These are phyloP conservation scores for Diaperis boleti DNA, from an alignment of 2,888 invertebrate genomes.

Conservation along the genomic window DNA sequence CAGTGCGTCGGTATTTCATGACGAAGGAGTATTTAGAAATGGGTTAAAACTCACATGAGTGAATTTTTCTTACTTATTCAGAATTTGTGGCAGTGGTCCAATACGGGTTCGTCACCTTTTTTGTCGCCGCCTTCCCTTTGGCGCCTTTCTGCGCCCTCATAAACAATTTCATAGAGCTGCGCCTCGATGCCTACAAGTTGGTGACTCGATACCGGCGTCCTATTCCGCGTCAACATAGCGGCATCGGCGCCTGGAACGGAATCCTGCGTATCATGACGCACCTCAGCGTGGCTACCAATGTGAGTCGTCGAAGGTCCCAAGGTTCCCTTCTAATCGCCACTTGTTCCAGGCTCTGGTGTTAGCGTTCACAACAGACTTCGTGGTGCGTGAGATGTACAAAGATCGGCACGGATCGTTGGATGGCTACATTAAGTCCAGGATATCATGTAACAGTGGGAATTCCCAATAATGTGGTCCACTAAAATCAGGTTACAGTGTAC, in stretches of 20 bases:
- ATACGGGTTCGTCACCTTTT: conserved; percentile 75
- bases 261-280: conserved; percentile 54
- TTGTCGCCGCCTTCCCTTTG: conserved; percentile 75
- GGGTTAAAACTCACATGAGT: neutral
- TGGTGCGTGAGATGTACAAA: conserved; percentile 51
- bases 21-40: neutral
- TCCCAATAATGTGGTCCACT: neutral
- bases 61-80: too few species aligned
- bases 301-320: conserved; percentile 39
- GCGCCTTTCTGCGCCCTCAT: conserved; percentile 74
- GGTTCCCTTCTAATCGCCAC: neutral
- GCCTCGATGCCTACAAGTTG: conserved; percentile 55
- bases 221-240: conserved; percentile 49
- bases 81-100: too few species aligned
- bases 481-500: conserved; percentile 9
- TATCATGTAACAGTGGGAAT: conserved; percentile 50
- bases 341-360: conserved; percentile 56
- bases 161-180: conserved; percentile 74
- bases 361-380: conserved; percentile 56
- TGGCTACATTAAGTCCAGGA: conserved; percentile 47
- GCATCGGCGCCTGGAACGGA: conserved; percentile 57
- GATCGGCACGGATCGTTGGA: conserved; percentile 7
- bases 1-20: neutral
- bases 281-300: conserved; percentile 56
- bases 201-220: conserved; percentile 52